Base-by-base conservation (phyloP, 2,113 vertebrate genomes). In the Sinocyclocheilus anophthalmus region DNA sequence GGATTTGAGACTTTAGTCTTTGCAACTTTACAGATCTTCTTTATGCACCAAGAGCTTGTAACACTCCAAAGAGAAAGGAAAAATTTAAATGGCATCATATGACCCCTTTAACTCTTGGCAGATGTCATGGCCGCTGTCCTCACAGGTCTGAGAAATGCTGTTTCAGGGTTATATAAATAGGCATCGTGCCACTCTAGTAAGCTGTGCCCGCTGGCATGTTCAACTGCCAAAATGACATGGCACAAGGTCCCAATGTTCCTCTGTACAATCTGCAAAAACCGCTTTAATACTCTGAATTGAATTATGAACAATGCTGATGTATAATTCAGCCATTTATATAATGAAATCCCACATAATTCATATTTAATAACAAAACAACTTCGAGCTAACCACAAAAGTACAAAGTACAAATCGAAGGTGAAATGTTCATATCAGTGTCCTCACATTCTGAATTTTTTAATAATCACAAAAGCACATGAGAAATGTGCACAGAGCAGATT, bases 241-340 rank as follows among this genome's bases (percentile, higher is more conserved):
- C 22, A 63, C 33, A 81, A 65, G 37, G 22, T 63, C 37, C 59
- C 22, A 63, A 4, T 63, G 59, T 81, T 55, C 26, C 76, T 73
- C 20, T 76, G n/a, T 55, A 55, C 75, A 61, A 39, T 80, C 18
- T 42, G 30, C 45, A 80, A 45, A 80, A 30, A 48, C 14, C 1
- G 2, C 61, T 67, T 81, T 26, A 30, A 67, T 30, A 67, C 61
- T 65, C 39, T 20, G 39, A 30, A 48, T 48, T 67, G 37, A 67
- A 67, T 45, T 77, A 63, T 42, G 33, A 80, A 42, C 77, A 80
- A 69, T 81, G 24, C 16, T 83, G 12, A 72, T 83, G 65, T 70
- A 83, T 33, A 37, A 83, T 70, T 83, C 18, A 83, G 26, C 39
- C 63, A 83, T 53, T 37, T 83, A 69, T 18, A 55, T 55, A 24